Percentiles rank a stretch among this genome's conserved stretches.
phyloP scores from a whole-genome alignment of 2,797 vertebrate species.

The Miichthys miiuy region DNA sequence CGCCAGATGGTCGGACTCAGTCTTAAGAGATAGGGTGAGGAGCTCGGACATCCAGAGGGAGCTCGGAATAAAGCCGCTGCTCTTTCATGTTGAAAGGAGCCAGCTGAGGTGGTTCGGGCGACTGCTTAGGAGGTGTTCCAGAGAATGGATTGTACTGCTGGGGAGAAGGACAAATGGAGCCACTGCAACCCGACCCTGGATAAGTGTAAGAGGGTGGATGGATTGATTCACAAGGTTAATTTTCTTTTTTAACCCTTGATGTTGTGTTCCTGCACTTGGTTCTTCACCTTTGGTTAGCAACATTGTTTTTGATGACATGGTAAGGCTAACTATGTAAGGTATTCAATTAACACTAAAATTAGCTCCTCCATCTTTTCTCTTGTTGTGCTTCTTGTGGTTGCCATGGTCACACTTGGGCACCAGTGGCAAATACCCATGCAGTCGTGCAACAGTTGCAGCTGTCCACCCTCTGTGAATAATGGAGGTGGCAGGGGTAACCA shows the following conservation, averaged over 20 bases:
- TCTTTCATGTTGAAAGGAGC: too few species aligned
- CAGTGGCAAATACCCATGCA: neutral
- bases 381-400: conserved; percentile 2
- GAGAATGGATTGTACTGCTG: too few species aligned
- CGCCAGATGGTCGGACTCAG: too few species aligned
- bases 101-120: too few species aligned
- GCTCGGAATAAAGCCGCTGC: too few species aligned
- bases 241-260: neutral
- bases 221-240: too few species aligned
- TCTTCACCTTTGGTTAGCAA: neutral
- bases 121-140: too few species aligned
- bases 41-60: too few species aligned
- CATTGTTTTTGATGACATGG: neutral
- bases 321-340: neutral
- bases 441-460: neutral
- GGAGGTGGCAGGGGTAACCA: neutral
- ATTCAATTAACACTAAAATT: conserved; percentile 18
- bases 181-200: too few species aligned
- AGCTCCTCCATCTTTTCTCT: neutral
- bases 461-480: neutral
- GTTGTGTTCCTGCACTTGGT: neutral
- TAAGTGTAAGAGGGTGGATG: too few species aligned
- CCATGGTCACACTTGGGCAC: neutral
- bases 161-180: too few species aligned
- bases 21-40: too few species aligned